Evolutionary conservation across 2,888 invertebrate species (phyloP).

Genomic region (Chrysolina oricalcia): DNA sequence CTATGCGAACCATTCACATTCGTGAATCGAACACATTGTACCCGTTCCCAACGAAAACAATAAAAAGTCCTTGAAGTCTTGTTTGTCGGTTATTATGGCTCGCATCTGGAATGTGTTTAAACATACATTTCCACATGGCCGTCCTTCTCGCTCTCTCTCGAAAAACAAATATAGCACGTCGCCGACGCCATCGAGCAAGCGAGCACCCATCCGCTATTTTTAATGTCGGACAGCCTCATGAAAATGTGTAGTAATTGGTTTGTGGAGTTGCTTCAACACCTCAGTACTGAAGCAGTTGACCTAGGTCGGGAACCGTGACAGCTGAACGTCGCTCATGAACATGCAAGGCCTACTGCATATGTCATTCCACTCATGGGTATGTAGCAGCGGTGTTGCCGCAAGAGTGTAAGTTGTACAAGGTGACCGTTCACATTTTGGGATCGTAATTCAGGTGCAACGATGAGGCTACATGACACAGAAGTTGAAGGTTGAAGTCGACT

Average conservation of each 20-base stretch:
- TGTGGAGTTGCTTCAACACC: slow-evolving; percentile 25
- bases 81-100: slow-evolving; percentile 44
- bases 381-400: slow-evolving; percentile 18
- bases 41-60: slow-evolving; percentile 19
- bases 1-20: neutral
- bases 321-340: slow-evolving; percentile 40
- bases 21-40: neutral
- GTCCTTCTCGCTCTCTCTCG: slow-evolving; percentile 25
- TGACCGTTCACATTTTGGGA: too few species aligned
- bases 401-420: neutral
- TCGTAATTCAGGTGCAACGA: too few species aligned
- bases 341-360: slow-evolving; percentile 22
- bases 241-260: slow-evolving; percentile 42
- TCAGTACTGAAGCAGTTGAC: slow-evolving; percentile 50
- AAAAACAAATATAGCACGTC: slow-evolving; percentile 24
- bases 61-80: slow-evolving; percentile 37
- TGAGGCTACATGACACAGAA: too few species aligned
- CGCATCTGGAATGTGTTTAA: slow-evolving; percentile 52
- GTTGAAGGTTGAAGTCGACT: too few species aligned
- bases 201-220: slow-evolving; percentile 30
- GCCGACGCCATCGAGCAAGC: neutral
- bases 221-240: slow-evolving; percentile 34
- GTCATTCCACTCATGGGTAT: slow-evolving; percentile 11
- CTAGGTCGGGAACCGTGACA: slow-evolving; percentile 48
- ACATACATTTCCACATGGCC: slow-evolving; percentile 30